These are phyloP conservation scores for Tichodroma muraria DNA, from an alignment of 2,113 vertebrate genomes.

Conservation along the genomic window DNA sequence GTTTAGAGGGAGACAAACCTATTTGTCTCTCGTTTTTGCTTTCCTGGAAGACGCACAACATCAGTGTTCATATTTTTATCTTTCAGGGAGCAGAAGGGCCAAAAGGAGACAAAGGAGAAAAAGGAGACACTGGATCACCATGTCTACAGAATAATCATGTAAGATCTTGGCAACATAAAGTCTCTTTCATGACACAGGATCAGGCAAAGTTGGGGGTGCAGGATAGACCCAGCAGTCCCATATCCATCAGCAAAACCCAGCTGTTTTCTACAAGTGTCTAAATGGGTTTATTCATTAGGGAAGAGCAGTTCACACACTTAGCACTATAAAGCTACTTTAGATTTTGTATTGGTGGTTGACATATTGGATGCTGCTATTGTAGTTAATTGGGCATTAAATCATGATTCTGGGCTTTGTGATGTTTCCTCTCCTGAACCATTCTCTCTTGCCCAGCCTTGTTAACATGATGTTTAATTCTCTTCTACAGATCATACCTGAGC, in stretches of 20 bases:
- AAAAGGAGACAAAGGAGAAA: conserved; percentile 89
- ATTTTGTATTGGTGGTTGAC: not conserved
- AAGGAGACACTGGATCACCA: conserved; percentile 78
- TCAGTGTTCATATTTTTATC: not conserved
- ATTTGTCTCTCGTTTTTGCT: not conserved
- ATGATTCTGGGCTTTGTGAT: not conserved
- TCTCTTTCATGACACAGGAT: rapidly evolving
- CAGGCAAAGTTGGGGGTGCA: not conserved
- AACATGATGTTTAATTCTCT: not conserved
- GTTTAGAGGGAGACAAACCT: not conserved
- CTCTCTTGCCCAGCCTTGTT: not conserved
- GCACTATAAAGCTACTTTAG: not conserved
- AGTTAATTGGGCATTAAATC: not conserved
- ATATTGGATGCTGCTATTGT: not conserved
- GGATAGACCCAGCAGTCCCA: rapidly evolving
- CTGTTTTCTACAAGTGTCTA: not conserved
- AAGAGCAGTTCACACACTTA: not conserved
- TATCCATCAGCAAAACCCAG: not conserved
- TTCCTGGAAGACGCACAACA: not conserved
- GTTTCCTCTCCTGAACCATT: not conserved
- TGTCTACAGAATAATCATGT: conserved; percentile 85
- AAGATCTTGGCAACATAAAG: not conserved
- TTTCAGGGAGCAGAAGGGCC: conserved; percentile 82
- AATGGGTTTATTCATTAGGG: not conserved
- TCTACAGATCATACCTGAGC: conserved; percentile 86